phyloP scores from a whole-genome alignment of 2,113 vertebrate species.

The Carassius gibelio region DNA sequence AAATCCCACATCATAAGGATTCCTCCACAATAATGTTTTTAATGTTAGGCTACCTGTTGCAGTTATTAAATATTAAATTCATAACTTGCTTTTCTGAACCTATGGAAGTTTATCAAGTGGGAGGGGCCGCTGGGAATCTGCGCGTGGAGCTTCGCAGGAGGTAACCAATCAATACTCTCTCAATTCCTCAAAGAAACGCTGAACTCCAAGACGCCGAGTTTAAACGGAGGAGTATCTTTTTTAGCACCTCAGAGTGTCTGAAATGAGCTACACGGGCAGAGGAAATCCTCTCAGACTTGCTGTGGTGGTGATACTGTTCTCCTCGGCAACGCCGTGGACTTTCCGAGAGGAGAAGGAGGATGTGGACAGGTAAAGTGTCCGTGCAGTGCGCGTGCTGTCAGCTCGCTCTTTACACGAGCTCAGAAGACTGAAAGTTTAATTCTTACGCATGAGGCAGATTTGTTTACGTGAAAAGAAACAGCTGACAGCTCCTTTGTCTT shows the following conservation, averaged over 20 bases:
- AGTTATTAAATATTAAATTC: not conserved
- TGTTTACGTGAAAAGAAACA: constrained; percentile 8
- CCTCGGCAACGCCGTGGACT: constrained; percentile 82
- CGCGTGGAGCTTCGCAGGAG: constrained; percentile 56
- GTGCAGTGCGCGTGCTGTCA: not conserved
- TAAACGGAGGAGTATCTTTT: constrained; percentile 18
- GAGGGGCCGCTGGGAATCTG: constrained; percentile 32
- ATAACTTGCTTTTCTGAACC: not conserved
- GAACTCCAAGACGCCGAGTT: constrained; percentile 22
- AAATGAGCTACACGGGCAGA: constrained; percentile 64
- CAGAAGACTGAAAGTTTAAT: not conserved
- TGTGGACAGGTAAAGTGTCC: constrained; percentile 76
- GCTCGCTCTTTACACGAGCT: not conserved
- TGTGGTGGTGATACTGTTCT: constrained; percentile 73
- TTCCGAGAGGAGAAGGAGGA: constrained; percentile 83
- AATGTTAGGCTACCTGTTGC: not conserved
- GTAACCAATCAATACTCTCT: constrained; percentile 51
- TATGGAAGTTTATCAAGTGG: constrained; percentile 27
- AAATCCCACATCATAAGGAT: no score
- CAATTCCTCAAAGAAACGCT: constrained; percentile 21
- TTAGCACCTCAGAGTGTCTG: constrained; percentile 30
- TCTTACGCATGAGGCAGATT: not conserved
- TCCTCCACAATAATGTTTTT: not conserved
- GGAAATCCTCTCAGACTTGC: constrained; percentile 63
- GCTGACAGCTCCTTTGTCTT: constrained; percentile 30